Evolutionary conservation across 2,797 vertebrate genomes (phyloP), one percentile per base, ranked within the genome.

Genomic region (Sylvia borin): DNA sequence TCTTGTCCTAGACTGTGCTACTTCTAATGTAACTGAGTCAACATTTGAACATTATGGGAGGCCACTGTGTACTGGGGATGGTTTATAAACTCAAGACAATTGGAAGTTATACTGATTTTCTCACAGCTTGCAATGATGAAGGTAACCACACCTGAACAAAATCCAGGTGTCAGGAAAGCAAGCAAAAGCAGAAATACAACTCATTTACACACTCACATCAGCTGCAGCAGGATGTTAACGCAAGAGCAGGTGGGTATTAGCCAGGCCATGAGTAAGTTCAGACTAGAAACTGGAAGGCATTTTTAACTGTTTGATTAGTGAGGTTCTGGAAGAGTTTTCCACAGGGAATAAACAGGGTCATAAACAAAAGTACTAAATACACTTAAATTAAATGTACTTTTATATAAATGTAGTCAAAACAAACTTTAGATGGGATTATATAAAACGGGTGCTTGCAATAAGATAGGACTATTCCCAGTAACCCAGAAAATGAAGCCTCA

Each of bases 401-500:
- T 29, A 78, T 61, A 72, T 32, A 78, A n/a, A 80, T 38, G 13
- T 22, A 77, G 31, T 42, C 34, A 91, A 67, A 85, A 70, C 32
- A 80, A 64, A 64, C 26, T 78, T 86, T 1, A 6, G 31, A 58
- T 53, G 17, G 43, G n/a, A 75, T 72, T 84, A 50, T 24, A 24
- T 45, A 85, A 91, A 18, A 66, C 0, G 1, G 14, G 32, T 90
- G 72, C 43, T 84, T 84, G 50, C 40, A 77, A 14, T 48, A 67
- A 68, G 54, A 84, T 17, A 91, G 27, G 9, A 32, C 9, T 9
- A 1, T 47, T 65, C 40, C 66, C 38, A 75, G 38, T 43, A 90
- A 88, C 32, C 24, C 76, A 73, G 40, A 95, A 95, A 92, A 90
- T 48, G 47, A 95, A 81, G 76, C 66, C 54, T 26, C 24, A 76